phyloP scores from a whole-genome alignment of 2,888 invertebrate species.

The Cephalotes varians region DNA sequence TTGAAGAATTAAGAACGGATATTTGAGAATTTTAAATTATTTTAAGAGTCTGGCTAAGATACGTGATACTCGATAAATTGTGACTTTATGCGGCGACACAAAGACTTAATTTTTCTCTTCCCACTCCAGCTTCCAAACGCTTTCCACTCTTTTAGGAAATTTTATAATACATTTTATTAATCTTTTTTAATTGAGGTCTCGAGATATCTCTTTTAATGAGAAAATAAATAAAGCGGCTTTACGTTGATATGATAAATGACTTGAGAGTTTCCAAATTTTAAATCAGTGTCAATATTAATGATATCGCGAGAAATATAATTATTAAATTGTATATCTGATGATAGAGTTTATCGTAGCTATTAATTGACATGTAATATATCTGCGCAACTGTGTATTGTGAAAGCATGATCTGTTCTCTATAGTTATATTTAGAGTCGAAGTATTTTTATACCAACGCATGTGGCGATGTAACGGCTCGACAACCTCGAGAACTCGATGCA shows the following conservation, averaged over 20 bases:
- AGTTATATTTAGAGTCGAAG: conserved; percentile 12
- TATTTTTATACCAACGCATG: conserved; percentile 15
- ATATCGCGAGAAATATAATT: not conserved
- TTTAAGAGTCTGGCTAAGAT: not conserved
- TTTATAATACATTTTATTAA: not conserved
- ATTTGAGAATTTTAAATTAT: not conserved
- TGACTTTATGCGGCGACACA: not conserved
- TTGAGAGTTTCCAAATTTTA: not conserved
- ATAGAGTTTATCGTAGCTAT: not conserved
- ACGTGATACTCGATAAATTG: not conserved
- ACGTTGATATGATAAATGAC: not conserved
- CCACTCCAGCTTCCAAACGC: no score
- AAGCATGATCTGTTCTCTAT: not conserved
- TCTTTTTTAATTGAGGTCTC: not conserved
- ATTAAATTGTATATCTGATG: not conserved
- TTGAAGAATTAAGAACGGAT: not conserved
- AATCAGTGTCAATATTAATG: not conserved
- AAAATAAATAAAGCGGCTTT: not conserved
- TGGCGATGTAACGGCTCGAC: not conserved
- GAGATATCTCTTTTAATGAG: not conserved
- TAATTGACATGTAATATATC: not conserved
- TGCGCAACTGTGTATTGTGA: not conserved
- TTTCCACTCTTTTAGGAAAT: not conserved
- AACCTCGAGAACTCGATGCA: not conserved
- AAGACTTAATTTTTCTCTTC: not conserved